phyloP scores from a whole-genome alignment of 2,888 invertebrate genomes.

The Abrostola tripartita region DNA sequence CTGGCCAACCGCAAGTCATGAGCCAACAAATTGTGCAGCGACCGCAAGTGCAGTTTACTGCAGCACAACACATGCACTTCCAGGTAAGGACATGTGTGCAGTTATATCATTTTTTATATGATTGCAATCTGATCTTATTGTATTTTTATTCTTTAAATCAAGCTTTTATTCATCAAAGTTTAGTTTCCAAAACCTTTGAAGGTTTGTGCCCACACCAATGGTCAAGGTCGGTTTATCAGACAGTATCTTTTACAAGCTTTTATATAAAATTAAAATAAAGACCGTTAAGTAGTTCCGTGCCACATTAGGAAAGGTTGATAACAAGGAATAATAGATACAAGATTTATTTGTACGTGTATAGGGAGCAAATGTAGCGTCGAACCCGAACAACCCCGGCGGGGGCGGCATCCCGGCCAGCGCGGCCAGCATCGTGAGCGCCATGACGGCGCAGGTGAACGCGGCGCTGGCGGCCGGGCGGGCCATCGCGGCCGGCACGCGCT shows the following conservation, averaged over 20 bases:
- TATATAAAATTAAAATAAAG: background rate
- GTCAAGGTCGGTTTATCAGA: no score
- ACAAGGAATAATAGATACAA: background rate
- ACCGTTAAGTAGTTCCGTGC: background rate
- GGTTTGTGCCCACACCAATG: no score
- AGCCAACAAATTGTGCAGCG: conserved; percentile 67
- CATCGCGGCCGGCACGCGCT: conserved; percentile 85
- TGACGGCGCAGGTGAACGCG: conserved; percentile 90
- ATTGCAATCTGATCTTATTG: no score
- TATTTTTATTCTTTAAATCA: no score
- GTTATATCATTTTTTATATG: no score
- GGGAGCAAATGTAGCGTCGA: conserved; percentile 11
- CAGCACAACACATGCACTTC: conserved; percentile 78
- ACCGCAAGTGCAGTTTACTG: conserved; percentile 77
- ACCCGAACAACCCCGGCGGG: conserved; percentile 15
- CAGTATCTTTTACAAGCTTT: no score
- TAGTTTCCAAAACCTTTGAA: no score
- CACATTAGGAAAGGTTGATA: no score
- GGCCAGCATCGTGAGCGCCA: conserved; percentile 81
- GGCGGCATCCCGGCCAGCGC: conserved; percentile 56
- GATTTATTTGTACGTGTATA: background rate
- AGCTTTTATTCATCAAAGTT: no score
- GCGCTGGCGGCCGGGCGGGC: conserved; percentile 88
- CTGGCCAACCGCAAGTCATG: conserved; percentile 55
- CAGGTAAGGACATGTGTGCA: conserved; percentile 66